Evolutionary conservation across 2,113 vertebrate species (phyloP).

Genomic region (Orientallactaga bullata): DNA sequence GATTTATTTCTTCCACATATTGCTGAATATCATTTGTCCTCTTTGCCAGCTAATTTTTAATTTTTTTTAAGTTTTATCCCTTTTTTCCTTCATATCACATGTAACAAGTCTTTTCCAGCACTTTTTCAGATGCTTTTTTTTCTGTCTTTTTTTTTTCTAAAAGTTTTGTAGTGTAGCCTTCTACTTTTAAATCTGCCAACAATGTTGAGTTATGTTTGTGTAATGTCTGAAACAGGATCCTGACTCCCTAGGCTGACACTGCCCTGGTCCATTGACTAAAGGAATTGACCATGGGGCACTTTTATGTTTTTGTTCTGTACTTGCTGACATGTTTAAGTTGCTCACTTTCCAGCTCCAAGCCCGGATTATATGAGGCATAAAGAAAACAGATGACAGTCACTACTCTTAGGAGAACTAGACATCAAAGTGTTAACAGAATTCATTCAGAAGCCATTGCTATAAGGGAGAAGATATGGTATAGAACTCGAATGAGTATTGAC

Average conservation of each 20-base stretch:
- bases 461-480: background rate
- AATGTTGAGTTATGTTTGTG: background rate
- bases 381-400: background rate
- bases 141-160: background rate
- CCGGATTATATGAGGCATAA: background rate
- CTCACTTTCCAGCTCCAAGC: background rate
- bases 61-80: too few species aligned
- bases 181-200: background rate
- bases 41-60: too few species aligned
- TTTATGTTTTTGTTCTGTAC: background rate
- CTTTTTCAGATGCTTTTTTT: background rate
- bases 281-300: background rate
- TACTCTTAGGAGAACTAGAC: background rate
- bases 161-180: background rate
- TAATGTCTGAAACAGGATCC: background rate
- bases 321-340: background rate
- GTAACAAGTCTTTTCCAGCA: background rate
- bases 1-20: background rate
- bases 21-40: background rate
- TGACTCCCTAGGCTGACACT: background rate
- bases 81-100: background rate
- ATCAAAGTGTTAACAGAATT: background rate
- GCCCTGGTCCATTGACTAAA: background rate
- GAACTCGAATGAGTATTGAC: background rate
- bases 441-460: background rate